Base-by-base conservation (phyloP, 2,797 vertebrate species). In the Masticophis lateralis region DNA sequence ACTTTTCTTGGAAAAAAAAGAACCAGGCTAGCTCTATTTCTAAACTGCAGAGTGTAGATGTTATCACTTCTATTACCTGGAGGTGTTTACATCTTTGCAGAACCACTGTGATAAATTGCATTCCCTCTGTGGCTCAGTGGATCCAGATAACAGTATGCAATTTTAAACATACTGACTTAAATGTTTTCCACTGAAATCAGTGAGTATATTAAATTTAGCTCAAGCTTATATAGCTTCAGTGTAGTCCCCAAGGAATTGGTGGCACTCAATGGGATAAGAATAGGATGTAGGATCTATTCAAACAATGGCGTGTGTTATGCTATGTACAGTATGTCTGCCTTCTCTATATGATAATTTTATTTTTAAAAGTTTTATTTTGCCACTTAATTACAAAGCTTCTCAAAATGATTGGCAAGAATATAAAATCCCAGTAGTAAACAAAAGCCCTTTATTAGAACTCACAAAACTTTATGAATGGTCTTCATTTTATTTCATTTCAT, bases 61-160 rank as follows among this genome's bases (percentile, higher is more conserved):
- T 79, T 59, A 83, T 91, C 90, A 59, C 74, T 60, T 91, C 69
- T 91, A 91, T 47, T 83, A 91, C 57, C 55, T 47, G 74, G 56
- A 83, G 90, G 90, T 57, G 79, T 91, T 91, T 86, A 60, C 55
- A 83, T 83, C 53, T 74, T 91, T 83, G 69, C 74, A 91, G 90
- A 86, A 69, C 69, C 22, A 83, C 55, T 91, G 69, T 91, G 90
- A 91, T 91, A 59, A 83, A 91, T 91, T 91, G 74, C 32, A 91
- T 32, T 79, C n/a, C 66, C 87, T 89, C 57, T 86, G 88, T 90
- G 69, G 43, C 83, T 86, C 88, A 92, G 43, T 25, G 88, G 32
- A 60, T 51, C 88, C 69, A 60, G 57, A 90, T 63, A 92, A 90
- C 66, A 92, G 56, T 61, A 79, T 90, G 88, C 92, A 74, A n/a